Base-by-base conservation (phyloP, 2,888 invertebrate species). In the Orchesellides sinensis region DNA sequence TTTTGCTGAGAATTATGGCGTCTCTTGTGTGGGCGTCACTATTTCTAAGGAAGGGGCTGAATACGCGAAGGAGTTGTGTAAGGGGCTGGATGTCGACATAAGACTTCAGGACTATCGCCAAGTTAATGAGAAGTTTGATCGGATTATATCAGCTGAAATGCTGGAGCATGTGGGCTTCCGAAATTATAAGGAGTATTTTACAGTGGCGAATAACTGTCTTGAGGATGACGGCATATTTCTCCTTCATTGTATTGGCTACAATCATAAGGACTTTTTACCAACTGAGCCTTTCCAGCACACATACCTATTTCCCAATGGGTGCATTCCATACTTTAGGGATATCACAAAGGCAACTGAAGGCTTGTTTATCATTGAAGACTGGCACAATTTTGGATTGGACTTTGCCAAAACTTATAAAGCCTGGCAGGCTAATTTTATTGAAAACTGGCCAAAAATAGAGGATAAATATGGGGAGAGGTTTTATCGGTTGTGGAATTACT, bases 401-500 rank as follows among this genome's bases (percentile, higher is more conserved):
- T 80, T 66, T 32, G 59, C n/a, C 40, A 80, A 73, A 25, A 80
- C 80, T 0, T 17, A 72, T 0, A 6, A 8, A 0, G 83, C 84
- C 0, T 84, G 84, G 84, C 32, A 21, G n/a, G 72, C 74, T 0
- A 85, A 80, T 14, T 84, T 83, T 59, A 61, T 52, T 6, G 23
- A 47, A 10, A 79, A 63, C 56, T 83, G 81, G 83, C 29, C 75
- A 6, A 56, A 25, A 4, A 12, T 77, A 6, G 21, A 77, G 29
- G 4, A 74, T 10, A 59, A 52, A 23, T 84, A 85, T 72, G 75
- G 70, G 0, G 59, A 83, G 5, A 70, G 27, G 32, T 84, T 86
- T 25, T 86, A 73, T 40, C 56, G 85, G 8, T 78, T 87, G 79
- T 87, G 85, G 85, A 83, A 40, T 12, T 84, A 65, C 40, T 85